Evolutionary conservation across 2,888 invertebrate species (phyloP).

Genomic region (Drosophila monieri): DNA sequence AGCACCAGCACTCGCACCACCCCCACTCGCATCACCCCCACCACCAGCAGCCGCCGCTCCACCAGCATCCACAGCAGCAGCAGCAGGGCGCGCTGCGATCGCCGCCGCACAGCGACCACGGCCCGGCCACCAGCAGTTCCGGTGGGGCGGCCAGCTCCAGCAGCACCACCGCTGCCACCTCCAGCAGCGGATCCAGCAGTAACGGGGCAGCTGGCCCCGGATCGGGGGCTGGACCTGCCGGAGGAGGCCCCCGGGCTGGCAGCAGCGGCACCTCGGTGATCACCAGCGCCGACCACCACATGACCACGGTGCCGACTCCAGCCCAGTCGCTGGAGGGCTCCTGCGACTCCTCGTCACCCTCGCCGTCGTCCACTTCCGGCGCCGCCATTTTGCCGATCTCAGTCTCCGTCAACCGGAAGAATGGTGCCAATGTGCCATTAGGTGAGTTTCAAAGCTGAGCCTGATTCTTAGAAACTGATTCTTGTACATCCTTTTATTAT

Average conservation of each 20-base stretch:
- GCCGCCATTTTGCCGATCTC: constrained; percentile 77
- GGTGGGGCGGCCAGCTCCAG: constrained; percentile 50
- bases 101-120: constrained; percentile 72
- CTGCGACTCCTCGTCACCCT: constrained; percentile 87
- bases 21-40: constrained; percentile 55
- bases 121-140: constrained; percentile 57
- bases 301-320: constrained; percentile 83
- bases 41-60: constrained; percentile 36
- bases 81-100: constrained; percentile 66
- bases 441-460: constrained; percentile 71
- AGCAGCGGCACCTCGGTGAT: constrained; percentile 51
- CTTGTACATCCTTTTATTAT: background rate
- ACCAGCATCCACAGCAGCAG: constrained; percentile 55
- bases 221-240: constrained; percentile 10
- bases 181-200: constrained; percentile 72
- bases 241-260: constrained; percentile 29
- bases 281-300: constrained; percentile 84
- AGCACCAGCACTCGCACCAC: constrained; percentile 60
- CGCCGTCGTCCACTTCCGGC: constrained; percentile 85
- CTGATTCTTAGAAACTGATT: too few relatives aligned
- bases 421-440: constrained; percentile 80
- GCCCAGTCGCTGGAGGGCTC: constrained; percentile 84
- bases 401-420: constrained; percentile 84
- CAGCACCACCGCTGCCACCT: constrained; percentile 58
- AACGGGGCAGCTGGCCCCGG: constrained; percentile 30